A percentile compares a stretch with the other conserved stretches of the same genome.
These are phyloP conservation scores for Oncorhynchus mykiss DNA, from an alignment of 2,113 vertebrate genomes.

Conservation along the genomic window DNA sequence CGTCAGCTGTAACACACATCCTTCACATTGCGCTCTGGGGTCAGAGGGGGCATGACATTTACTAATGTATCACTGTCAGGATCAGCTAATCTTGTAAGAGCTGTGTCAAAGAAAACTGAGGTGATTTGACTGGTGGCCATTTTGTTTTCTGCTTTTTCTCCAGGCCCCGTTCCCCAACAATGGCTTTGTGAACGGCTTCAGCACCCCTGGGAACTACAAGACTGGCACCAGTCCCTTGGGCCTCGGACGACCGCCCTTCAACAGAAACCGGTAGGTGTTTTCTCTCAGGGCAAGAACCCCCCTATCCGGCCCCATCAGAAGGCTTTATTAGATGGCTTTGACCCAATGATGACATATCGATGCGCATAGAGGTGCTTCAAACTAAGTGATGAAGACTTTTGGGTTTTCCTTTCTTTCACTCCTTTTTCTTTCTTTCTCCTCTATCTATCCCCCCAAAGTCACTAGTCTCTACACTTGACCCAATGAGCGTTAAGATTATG, in stretches of 20 bases:
- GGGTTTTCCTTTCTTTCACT: neutral
- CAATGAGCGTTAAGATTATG: conserved; percentile 18
- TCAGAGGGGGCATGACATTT: neutral
- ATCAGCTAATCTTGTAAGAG: neutral
- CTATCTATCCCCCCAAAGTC: too few species aligned
- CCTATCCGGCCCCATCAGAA: too few species aligned
- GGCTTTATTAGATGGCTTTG: neutral
- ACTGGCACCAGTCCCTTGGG: conserved; percentile 74
- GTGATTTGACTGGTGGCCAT: neutral
- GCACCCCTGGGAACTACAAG: conserved; percentile 80
- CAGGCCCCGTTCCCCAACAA: conserved; percentile 91
- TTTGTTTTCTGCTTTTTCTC: neutral
- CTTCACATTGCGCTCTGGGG: neutral
- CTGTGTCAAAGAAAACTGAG: neutral
- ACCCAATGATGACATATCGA: neutral
- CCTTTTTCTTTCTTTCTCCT: neutral
- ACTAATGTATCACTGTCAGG: neutral
- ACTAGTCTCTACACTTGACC: conserved; percentile 1
- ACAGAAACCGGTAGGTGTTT: conserved; percentile 81
- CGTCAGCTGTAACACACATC: neutral
- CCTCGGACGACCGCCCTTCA: conserved; percentile 73
- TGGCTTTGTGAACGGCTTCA: conserved; percentile 88
- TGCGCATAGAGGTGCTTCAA: conserved; percentile 15
- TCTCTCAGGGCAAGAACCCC: too few species aligned
- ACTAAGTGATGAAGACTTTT: neutral